Conservation (phyloP, 2,113 vertebrate genomes). For the Ginglymostoma cirratum region DNA sequence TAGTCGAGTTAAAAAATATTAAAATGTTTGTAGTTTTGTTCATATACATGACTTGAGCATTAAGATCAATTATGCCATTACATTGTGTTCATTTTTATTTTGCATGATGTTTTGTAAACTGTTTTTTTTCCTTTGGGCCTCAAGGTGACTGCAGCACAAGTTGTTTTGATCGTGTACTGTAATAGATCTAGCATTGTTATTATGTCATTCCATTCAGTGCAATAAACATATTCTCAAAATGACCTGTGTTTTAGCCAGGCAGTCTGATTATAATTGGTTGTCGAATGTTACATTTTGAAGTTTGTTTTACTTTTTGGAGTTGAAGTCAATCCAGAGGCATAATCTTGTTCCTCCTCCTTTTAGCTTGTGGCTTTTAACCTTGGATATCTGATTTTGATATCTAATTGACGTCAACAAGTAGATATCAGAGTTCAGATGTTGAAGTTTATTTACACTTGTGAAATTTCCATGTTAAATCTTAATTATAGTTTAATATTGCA, state of each 20-base stretch:
- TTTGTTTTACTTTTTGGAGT: constrained; percentile 14
- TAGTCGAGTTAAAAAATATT: too few relatives aligned
- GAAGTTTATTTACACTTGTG: not conserved
- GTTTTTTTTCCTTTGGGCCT: not conserved
- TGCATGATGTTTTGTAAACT: not conserved
- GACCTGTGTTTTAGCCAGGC: not conserved
- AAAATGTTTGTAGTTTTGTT: not conserved
- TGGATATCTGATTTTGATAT: constrained; percentile 35
- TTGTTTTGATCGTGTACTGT: not conserved
- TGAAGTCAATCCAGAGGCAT: not conserved
- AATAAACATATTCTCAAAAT: not conserved
- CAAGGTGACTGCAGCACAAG: not conserved
- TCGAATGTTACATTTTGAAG: not conserved
- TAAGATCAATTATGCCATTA: not conserved
- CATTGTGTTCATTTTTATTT: not conserved
- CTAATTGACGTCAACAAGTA: constrained; percentile 19
- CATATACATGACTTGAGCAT: not conserved
- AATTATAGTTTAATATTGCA: not conserved
- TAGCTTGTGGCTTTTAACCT: constrained; percentile 28
- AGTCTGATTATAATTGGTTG: not conserved
- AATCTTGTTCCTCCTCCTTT: not conserved
- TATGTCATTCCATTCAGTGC: not conserved
- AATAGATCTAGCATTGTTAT: not conserved
- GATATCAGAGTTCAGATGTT: constrained; percentile 31
- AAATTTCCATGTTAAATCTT: not conserved